Conservation (phyloP, 1,140 invertebrate genomes). For the Drosophila orosa region DNA sequence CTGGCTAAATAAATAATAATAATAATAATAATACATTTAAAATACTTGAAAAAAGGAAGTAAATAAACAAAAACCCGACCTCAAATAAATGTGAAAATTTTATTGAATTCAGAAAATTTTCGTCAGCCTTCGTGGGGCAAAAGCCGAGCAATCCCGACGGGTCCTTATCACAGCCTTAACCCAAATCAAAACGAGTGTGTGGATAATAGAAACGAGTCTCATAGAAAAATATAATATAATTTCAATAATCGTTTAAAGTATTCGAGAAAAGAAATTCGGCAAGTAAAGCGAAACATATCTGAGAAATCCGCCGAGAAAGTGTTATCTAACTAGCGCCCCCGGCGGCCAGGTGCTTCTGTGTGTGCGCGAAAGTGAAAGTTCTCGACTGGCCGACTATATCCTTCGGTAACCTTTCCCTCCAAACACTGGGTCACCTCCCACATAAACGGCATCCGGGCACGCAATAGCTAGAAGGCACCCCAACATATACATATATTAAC, state of each 20-base stretch:
- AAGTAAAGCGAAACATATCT: conserved; percentile 27
- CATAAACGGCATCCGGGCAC: conserved; percentile 58
- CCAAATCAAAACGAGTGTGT: conserved; percentile 32
- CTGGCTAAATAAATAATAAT: conserved; percentile 59
- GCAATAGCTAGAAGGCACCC: conserved; percentile 40
- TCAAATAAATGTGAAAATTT: conserved; percentile 13
- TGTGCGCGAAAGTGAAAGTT: conserved; percentile 68
- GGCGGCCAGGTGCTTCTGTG: conserved; percentile 28
- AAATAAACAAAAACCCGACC: conserved; percentile 15
- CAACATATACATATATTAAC: conserved; percentile 33
- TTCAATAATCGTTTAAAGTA: conserved; percentile 4
- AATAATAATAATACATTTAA: conserved; percentile 17
- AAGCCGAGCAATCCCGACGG: conserved; percentile 31
- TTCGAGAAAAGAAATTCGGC: conserved; percentile 3
- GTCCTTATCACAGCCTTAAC: conserved; percentile 39
- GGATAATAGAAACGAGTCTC: conserved; percentile 3
- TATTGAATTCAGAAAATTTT: conserved; percentile 17
- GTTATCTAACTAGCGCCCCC: conserved; percentile 68
- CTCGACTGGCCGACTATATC: conserved; percentile 34
- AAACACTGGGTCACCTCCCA: conserved; percentile 43
- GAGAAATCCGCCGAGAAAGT: conserved; percentile 35
- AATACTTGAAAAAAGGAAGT: conserved; percentile 12
- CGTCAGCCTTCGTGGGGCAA: conserved; percentile 24
- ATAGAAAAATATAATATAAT: not conserved
- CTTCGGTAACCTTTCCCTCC: conserved; percentile 41